Percentiles rank a stretch among this genome's conserved stretches.
phyloP scores from a whole-genome alignment of 2,797 vertebrate species.

The Rhynchotus rufescens region DNA sequence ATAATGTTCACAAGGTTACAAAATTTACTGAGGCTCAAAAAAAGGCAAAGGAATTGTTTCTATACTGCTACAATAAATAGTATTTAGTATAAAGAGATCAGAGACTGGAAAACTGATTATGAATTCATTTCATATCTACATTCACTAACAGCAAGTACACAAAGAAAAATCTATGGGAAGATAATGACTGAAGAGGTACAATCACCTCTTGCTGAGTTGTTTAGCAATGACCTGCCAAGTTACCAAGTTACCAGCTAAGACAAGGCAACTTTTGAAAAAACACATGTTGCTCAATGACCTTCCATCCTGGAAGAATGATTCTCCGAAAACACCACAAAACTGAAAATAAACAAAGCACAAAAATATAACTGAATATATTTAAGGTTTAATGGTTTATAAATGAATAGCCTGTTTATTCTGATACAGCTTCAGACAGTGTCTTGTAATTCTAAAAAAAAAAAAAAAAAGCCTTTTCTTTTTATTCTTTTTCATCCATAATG shows the following conservation, averaged over 20 bases:
- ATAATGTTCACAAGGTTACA: neutral
- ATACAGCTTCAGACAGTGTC: neutral
- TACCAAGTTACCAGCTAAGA: neutral
- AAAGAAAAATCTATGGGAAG: neutral
- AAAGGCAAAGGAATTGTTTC: neutral
- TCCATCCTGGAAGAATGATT: neutral
- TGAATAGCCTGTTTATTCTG: neutral
- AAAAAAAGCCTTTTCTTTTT: neutral
- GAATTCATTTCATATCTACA: neutral
- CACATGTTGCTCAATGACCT: neutral
- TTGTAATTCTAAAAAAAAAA: no score
- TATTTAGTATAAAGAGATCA: neutral
- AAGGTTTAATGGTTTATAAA: neutral
- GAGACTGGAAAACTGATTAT: fast-evolving
- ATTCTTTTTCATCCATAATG: neutral
- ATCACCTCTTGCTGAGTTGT: neutral
- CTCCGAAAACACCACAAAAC: neutral
- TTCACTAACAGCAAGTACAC: neutral
- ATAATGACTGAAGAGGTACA: neutral
- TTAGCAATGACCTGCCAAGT: neutral
- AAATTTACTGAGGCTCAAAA: neutral
- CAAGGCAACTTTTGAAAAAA: neutral
- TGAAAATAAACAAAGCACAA: neutral
- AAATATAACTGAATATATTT: neutral
- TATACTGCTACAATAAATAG: neutral